Conservation (phyloP, 2,888 invertebrate genomes). For the Caenorhabditis japonica region DNA sequence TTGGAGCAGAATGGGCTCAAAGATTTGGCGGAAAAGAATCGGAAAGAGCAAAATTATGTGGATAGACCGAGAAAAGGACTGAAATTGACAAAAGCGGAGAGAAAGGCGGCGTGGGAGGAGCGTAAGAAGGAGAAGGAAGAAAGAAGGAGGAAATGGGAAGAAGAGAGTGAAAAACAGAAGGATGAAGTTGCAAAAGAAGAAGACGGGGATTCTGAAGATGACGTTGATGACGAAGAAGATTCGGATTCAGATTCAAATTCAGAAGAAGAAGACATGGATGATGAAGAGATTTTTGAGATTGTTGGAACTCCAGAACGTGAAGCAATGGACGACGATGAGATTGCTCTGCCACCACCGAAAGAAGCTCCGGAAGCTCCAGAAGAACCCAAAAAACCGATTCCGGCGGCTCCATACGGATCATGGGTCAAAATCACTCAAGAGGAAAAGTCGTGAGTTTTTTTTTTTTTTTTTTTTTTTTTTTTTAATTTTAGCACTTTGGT, state of each 20-base stretch:
- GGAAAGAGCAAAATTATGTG: slow-evolving; percentile 37
- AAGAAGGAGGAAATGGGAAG: not conserved
- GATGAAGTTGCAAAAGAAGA: slow-evolving; percentile 2
- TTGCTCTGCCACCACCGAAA: slow-evolving; percentile 9
- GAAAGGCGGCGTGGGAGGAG: slow-evolving; percentile 21
- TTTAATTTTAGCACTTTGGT: too few species aligned
- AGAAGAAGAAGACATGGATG: slow-evolving; percentile 12
- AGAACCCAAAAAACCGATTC: slow-evolving; percentile 11
- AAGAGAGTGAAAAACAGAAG: not conserved
- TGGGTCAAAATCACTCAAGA: slow-evolving; percentile 52
- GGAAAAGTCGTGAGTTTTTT: slow-evolving; percentile 39
- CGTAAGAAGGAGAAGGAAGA: slow-evolving; percentile 8
- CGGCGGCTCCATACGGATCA: slow-evolving; percentile 43
- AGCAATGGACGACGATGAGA: slow-evolving; percentile 3
- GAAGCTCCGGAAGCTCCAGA: not conserved
- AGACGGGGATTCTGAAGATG: slow-evolving; percentile 7
- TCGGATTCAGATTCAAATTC: too few species aligned
- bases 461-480: not conserved
- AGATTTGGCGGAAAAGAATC: slow-evolving; percentile 30
- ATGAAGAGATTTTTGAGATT: slow-evolving; percentile 26
- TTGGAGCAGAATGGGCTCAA: slow-evolving; percentile 12
- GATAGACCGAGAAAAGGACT: slow-evolving; percentile 26
- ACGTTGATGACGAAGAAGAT: slow-evolving; percentile 8
- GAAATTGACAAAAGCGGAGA: slow-evolving; percentile 40
- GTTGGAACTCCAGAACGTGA: slow-evolving; percentile 35